Conservation (phyloP, 1,140 invertebrate genomes). For the Pseudoatta argentina region DNA sequence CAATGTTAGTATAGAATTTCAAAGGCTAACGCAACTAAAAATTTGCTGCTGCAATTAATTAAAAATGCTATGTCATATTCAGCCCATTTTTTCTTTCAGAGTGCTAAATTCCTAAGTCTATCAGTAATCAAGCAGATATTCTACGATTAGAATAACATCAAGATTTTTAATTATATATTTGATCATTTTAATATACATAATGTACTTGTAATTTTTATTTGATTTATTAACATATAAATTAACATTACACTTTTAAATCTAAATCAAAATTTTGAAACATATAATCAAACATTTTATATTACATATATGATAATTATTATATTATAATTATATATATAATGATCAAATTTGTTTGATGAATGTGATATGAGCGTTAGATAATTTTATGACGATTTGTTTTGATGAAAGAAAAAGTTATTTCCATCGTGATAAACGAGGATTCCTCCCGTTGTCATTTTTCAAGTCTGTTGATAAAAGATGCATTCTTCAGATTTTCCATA, state of each 20-base stretch:
- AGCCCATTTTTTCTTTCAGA: too few relatives aligned
- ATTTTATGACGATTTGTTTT: neutral
- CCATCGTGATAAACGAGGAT: neutral
- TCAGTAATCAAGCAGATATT: neutral
- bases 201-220: neutral
- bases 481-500: constrained; percentile 13
- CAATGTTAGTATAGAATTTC: too few relatives aligned
- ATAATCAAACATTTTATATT: neutral
- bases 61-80: too few relatives aligned
- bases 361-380: constrained; percentile 2
- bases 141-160: neutral
- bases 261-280: neutral
- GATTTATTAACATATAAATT: neutral
- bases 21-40: too few relatives aligned
- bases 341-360: neutral
- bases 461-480: neutral
- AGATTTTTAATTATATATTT: neutral
- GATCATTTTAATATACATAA: neutral
- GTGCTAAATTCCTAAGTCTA: neutral
- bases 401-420: neutral
- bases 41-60: too few relatives aligned
- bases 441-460: neutral
- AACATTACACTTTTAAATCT: neutral
- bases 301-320: neutral
- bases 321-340: neutral